phyloP scores from a whole-genome alignment of 2,797 vertebrate genomes.

The Manis crassicaudata region DNA sequence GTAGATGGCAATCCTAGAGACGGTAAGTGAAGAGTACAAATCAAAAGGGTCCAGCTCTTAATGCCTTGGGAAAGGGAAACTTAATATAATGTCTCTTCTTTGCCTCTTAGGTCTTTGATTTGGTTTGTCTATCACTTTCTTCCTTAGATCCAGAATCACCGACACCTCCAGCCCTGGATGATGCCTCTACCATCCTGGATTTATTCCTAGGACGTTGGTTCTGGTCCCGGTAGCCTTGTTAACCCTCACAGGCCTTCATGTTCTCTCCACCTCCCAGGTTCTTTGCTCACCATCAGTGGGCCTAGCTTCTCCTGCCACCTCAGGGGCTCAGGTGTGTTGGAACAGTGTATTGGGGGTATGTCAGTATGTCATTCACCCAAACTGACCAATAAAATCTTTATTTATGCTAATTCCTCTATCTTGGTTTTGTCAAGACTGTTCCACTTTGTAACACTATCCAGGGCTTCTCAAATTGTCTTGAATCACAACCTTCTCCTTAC shows the following conservation, averaged over 20 bases:
- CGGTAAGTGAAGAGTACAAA: constrained; percentile 76
- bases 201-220: constrained; percentile 90
- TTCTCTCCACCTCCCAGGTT: background rate
- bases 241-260: constrained; percentile 26
- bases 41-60: background rate
- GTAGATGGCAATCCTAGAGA: constrained; percentile 66
- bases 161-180: constrained; percentile 77
- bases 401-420: constrained; percentile 72
- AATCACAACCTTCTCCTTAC: background rate
- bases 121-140: constrained; percentile 5
- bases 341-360: constrained; percentile 31
- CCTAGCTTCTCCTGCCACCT: constrained; percentile 30
- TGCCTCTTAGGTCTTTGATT: background rate
- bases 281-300: background rate
- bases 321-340: background rate
- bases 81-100: background rate
- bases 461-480: background rate
- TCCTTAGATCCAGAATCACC: constrained; percentile 56
- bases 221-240: constrained; percentile 74
- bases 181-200: constrained; percentile 87
- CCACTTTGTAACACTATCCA: background rate
- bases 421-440: constrained; percentile 49
- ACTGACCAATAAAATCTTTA: constrained; percentile 77
- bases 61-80: background rate
- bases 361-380: constrained; percentile 42